Evolutionary conservation across 1,140 invertebrate species (phyloP).

Genomic region (Ridgeia piscesae): DNA sequence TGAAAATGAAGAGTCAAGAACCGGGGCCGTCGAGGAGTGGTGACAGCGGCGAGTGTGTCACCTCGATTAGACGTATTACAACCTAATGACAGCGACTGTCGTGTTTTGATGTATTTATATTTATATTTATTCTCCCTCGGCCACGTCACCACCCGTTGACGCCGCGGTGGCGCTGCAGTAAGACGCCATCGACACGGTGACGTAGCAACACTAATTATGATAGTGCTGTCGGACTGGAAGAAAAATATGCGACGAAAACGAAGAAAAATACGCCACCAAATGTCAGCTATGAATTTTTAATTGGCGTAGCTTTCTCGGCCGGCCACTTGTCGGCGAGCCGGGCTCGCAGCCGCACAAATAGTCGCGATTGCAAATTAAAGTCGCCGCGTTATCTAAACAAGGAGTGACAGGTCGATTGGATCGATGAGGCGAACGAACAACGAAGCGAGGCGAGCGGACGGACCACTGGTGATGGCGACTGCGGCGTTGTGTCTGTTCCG

Average conservation of each 20-base stretch:
- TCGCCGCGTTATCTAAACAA: not conserved
- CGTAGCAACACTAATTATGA: not conserved
- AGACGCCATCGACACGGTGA: not conserved
- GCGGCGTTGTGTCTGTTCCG: not conserved
- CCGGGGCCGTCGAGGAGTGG: not conserved
- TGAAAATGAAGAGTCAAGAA: not conserved
- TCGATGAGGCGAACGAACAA: not conserved
- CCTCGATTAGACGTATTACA: not conserved
- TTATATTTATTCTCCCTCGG: not conserved
- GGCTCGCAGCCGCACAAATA: not conserved
- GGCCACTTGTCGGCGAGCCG: not conserved
- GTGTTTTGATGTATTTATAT: not conserved
- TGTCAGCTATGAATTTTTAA: conserved; percentile 6
- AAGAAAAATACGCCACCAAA: not conserved
- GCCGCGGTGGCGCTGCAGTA: too few species aligned
- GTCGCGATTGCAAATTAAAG: conserved; percentile 5
- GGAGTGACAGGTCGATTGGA: not conserved
- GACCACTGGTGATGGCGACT: not conserved
- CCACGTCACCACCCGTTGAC: not conserved
- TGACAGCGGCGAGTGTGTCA: not conserved
- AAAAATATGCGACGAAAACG: not conserved
- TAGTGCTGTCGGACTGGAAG: not conserved
- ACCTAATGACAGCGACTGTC: not conserved
- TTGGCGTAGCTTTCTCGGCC: not conserved
- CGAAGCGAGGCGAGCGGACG: not conserved